These are phyloP conservation scores for Caenorhabditis sp. DNA, from an alignment of 2,888 invertebrate species.

Conservation along the genomic window DNA sequence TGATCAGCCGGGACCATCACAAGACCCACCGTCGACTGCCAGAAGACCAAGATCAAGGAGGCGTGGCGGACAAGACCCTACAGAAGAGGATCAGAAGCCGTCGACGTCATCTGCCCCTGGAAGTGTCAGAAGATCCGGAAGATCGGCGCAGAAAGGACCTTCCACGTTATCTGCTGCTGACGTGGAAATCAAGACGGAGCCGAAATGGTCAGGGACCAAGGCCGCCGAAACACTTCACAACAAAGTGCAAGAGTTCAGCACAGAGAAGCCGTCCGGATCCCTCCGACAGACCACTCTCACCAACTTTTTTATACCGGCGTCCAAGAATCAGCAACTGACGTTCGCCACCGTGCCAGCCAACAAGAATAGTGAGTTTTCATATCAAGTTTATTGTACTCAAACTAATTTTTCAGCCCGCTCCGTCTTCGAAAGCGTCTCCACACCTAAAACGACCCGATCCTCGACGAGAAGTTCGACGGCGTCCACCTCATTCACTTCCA, in stretches of 20 bases:
- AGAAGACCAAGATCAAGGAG: conserved; percentile 7
- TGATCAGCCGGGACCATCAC: background rate
- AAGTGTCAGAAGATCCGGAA: too few relatives aligned
- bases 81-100: background rate
- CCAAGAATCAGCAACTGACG: conserved; percentile 1
- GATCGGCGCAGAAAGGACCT: background rate
- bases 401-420: background rate
- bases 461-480: background rate
- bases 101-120: background rate
- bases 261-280: background rate
- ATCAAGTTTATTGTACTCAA: too few relatives aligned
- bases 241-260: background rate
- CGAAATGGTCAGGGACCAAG: background rate
- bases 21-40: background rate
- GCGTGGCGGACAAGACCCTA: background rate
- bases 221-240: background rate
- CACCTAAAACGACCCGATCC: background rate
- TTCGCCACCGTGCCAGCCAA: conserved; percentile 5
- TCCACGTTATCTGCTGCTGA: background rate
- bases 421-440: background rate
- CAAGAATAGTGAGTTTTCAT: too few relatives aligned
- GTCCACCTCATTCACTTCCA: background rate
- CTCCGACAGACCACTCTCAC: conserved; percentile 20
- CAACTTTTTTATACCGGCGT: conserved; percentile 8
- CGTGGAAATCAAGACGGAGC: too few relatives aligned